Percentiles rank a stretch among this genome's conserved stretches.
These are phyloP conservation scores for Lasioglossum marginatum DNA, from an alignment of 2,888 invertebrate genomes.

Conservation along the genomic window DNA sequence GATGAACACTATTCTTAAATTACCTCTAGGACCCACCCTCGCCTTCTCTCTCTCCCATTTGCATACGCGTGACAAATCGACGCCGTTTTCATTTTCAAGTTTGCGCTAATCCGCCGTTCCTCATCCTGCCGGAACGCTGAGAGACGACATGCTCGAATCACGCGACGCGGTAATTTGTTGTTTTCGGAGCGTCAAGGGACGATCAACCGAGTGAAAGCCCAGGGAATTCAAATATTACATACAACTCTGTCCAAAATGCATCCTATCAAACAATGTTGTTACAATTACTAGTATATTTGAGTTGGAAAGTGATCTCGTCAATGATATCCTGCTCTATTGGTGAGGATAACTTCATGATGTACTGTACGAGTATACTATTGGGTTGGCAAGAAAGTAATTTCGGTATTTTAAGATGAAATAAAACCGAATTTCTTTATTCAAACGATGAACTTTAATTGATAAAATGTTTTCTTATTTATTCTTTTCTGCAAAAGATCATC, in stretches of 20 bases:
- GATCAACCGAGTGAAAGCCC: neutral
- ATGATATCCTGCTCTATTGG: too few species aligned
- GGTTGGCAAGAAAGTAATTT: too few species aligned
- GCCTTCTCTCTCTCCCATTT: neutral
- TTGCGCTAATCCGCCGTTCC: conserved; percentile 22
- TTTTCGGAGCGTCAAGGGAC: neutral
- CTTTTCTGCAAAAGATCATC: too few species aligned
- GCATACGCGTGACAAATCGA: conserved; percentile 40
- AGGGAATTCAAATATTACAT: neutral
- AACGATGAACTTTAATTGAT: too few species aligned
- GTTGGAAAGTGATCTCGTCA: neutral
- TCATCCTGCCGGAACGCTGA: conserved; percentile 14
- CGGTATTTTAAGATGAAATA: too few species aligned
- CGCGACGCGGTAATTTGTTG: neutral
- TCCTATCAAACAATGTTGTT: too few species aligned
- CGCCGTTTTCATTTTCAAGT: conserved; percentile 25
- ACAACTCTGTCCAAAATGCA: neutral
- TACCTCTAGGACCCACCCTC: neutral
- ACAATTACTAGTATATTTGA: neutral
- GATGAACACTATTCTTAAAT: conserved; percentile 41
- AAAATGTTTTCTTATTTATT: too few species aligned
- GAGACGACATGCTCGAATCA: neutral
- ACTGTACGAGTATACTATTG: neutral
- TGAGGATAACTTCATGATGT: too few species aligned
- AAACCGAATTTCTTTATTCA: too few species aligned